Percentiles rank a stretch among this genome's conserved stretches.
Conservation (phyloP, 1,140 invertebrate species). For the Uloborus diversus region DNA sequence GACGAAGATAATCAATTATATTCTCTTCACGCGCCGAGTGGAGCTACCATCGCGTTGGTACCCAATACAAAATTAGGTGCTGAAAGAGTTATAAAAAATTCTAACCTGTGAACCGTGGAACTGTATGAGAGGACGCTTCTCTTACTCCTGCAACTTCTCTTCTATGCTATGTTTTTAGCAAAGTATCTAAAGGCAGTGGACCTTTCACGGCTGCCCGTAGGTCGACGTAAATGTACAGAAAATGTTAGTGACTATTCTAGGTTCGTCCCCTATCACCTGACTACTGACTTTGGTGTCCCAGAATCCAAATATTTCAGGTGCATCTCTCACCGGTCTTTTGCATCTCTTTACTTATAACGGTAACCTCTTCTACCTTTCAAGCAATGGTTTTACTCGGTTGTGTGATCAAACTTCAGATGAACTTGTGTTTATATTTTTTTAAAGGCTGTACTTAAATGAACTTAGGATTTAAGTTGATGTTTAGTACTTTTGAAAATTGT, state of each 20-base stretch:
- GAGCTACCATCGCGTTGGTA: neutral
- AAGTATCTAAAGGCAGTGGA: slow-evolving; percentile 40
- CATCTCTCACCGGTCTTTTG: slow-evolving; percentile 25
- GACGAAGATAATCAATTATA: slow-evolving; percentile 30
- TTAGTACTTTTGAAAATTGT: no score
- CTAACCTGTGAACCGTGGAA: neutral
- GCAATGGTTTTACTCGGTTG: no score
- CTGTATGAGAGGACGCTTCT: slow-evolving; percentile 5
- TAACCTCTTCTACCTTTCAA: no score
- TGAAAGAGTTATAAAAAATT: neutral
- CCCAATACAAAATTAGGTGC: neutral
- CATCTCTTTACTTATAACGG: neutral
- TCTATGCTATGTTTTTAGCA: slow-evolving; percentile 54
- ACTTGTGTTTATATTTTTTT: no score
- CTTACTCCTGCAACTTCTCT: slow-evolving; percentile 52
- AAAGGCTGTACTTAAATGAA: no score
- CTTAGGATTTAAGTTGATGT: no score
- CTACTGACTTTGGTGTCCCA: slow-evolving; percentile 32
- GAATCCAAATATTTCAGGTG: slow-evolving; percentile 21
- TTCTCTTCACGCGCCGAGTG: slow-evolving; percentile 13
- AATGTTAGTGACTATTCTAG: slow-evolving; percentile 47
- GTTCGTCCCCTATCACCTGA: slow-evolving; percentile 35
- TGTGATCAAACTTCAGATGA: no score
- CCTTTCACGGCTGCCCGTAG: slow-evolving; percentile 24
- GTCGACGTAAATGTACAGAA: slow-evolving; percentile 52